These are phyloP conservation scores for Danaus chrysippus DNA, from an alignment of 2,888 invertebrate species.

Conservation along the genomic window DNA sequence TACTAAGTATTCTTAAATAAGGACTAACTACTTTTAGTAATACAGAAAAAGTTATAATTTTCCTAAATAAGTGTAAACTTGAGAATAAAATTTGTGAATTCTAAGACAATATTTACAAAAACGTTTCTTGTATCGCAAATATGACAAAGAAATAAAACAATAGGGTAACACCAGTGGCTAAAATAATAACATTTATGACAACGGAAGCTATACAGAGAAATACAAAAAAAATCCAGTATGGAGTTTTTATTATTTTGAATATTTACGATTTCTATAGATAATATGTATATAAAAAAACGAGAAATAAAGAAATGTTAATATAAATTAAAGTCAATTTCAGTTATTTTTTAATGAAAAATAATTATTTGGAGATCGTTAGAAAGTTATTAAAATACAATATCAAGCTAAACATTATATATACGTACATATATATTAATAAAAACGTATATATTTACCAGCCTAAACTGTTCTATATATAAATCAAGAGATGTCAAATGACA, in stretches of 20 bases:
- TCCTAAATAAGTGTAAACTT: no score
- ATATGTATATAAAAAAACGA: no score
- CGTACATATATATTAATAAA: neutral
- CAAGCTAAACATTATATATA: no score
- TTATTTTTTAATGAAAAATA: no score
- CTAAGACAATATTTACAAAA: constrained; percentile 10
- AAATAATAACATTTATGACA: constrained; percentile 65
- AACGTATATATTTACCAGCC: neutral
- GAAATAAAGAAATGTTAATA: no score
- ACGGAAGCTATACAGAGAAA: constrained; percentile 51
- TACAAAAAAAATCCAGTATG: constrained; percentile 23
- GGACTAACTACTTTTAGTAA: no score
- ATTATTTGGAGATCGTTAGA: no score
- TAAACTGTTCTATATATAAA: neutral
- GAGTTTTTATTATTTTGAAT: neutral
- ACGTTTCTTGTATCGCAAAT: constrained; percentile 38
- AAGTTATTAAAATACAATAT: no score
- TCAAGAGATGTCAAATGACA: neutral
- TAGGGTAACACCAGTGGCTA: constrained; percentile 71
- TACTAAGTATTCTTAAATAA: no score
- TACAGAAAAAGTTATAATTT: no score
- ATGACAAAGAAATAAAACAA: constrained; percentile 55
- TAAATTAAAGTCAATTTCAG: no score
- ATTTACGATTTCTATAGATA: neutral
- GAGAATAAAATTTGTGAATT: neutral